These are phyloP conservation scores for Phodopus roborovskii DNA, from an alignment of 2,113 vertebrate genomes.

Conservation along the genomic window DNA sequence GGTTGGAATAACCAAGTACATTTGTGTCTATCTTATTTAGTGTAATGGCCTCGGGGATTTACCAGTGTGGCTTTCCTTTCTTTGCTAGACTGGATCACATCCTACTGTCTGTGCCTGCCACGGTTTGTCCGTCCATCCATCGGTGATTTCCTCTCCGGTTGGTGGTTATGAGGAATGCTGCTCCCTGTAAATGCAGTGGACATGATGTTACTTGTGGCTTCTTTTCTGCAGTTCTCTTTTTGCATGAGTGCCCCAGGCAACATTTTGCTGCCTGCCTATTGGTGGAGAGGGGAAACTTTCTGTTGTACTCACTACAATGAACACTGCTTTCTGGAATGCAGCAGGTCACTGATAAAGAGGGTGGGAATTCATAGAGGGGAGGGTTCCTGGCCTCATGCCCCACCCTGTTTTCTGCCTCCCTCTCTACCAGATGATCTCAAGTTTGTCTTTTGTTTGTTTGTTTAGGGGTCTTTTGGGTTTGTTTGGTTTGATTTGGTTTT, in stretches of 20 bases:
- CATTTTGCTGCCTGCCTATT: not conserved
- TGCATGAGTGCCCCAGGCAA: not conserved
- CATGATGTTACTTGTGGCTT: not conserved
- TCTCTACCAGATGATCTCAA: conserved; percentile 21
- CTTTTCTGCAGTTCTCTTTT: not conserved
- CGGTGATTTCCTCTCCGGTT: no score
- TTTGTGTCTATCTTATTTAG: not conserved
- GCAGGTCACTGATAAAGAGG: conserved; percentile 39
- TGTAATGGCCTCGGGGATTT: not conserved
- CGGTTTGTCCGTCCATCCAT: not conserved
- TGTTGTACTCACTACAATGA: not conserved
- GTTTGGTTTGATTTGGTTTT: not conserved
- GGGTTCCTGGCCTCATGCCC: not conserved
- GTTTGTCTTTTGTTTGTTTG: not conserved
- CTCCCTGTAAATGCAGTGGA: not conserved
- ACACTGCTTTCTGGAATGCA: conserved; percentile 21
- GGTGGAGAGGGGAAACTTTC: not conserved
- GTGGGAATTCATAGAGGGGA: conserved; percentile 42
- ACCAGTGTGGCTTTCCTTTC: not conserved
- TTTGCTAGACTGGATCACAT: not conserved
- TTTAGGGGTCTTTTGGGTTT: not conserved
- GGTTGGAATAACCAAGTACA: not conserved
- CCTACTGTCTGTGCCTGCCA: not conserved
- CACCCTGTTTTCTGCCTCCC: not conserved
- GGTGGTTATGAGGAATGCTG: not conserved